Conservation (phyloP, 2,888 invertebrate genomes). For the Tinea trinotella region DNA sequence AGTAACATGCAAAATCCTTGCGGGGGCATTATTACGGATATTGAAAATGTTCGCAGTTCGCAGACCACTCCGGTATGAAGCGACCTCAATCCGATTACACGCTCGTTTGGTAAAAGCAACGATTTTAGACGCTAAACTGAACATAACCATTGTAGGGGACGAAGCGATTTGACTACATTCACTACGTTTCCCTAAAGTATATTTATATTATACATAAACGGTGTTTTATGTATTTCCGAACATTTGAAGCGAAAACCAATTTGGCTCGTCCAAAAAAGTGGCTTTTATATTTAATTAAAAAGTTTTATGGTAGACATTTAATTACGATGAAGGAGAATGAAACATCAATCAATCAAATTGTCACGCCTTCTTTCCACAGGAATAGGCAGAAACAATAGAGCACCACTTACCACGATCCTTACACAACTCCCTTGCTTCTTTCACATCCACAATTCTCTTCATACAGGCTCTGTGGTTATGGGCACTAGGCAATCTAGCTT, state of each 20-base stretch:
- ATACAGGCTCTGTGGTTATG: no score
- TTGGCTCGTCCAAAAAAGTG: no score
- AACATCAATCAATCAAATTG: no score
- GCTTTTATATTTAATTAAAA: no score
- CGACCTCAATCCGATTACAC: constrained; percentile 17
- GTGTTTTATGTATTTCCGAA: neutral
- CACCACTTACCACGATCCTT: no score
- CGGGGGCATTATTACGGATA: constrained; percentile 32
- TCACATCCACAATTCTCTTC: no score
- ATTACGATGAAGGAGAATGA: no score
- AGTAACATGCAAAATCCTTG: neutral
- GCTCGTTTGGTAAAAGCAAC: neutral
- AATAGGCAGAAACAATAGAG: no score
- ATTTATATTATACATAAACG: neutral
- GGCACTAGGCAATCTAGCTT: no score
- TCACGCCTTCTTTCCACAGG: no score
- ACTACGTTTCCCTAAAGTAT: neutral
- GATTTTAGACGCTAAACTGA: constrained; percentile 2
- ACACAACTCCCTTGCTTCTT: no score
- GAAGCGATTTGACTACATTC: neutral
- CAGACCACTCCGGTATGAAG: constrained; percentile 19
- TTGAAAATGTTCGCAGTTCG: constrained; percentile 31
- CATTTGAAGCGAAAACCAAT: neutral
- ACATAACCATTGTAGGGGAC: neutral
- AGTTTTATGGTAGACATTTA: no score